Evolutionary conservation across 2,113 vertebrate genomes (phyloP), one percentile per base, ranked within the genome.

Genomic region (Formicarius rufipectus): DNA sequence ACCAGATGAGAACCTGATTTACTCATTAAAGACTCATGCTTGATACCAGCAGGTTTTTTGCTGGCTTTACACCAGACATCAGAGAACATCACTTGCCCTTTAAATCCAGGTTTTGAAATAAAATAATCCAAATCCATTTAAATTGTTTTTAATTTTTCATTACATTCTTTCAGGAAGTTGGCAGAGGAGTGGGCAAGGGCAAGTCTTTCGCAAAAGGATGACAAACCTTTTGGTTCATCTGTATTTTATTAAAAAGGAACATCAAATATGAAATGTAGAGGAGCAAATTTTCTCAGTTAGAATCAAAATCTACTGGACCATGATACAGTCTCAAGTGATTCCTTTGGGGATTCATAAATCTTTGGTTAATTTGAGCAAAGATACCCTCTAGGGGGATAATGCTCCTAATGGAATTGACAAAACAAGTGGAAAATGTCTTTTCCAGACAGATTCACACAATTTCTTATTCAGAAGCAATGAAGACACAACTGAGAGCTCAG

Each of bases 381-480:
- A 71, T 83, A 47, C 9, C 50, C 76, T 93, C 72, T n/a, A 81
- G 64, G 56, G 50, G 15, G 31, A 69, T 96, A 80, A 93, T 58
- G 45, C 9, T 93, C 50, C 15, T 73, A 91, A 85, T 25, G 16
- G 67, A 91, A 90, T 83, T 80, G 75, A 87, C 45, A 90, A 93
- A 91, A 95, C 39, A 80, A 81, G 74, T 73, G 75, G 87, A 91
- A 95, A 93, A 87, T 69, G 0, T 64, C 31, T 93, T 81, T 90
- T 95, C 52, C 45, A 67, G 72, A 92, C 80, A 89, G 35, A 66
- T 55, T 91, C 72, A 73, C 37, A 42, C 7, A 78, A 66, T 55
- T 87, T 20, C 40, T 87, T 66, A 62, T 50, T 89, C 45, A 63
- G 27, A 7, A 69, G 53, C 30, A 80, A 74, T 16, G 40, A 66